Base-by-base conservation (phyloP, 2,113 vertebrate species). In the Bostrychus sinensis region DNA sequence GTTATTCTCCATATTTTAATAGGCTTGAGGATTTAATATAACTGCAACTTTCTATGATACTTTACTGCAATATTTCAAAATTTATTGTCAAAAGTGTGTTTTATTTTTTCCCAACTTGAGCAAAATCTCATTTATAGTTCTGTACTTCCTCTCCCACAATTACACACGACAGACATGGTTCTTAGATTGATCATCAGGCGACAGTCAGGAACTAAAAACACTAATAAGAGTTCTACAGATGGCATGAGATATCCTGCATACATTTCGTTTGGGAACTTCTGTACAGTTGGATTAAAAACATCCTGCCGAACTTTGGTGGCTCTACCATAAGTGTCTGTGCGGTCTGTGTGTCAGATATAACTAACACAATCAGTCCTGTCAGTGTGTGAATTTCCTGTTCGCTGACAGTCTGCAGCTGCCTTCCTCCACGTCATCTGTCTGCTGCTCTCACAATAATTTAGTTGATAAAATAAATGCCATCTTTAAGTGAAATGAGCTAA, bases 351-450 rank as follows among this genome's bases (percentile, higher is more conserved):
- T 50, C 37, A 74, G 56, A 74, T 72, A 81, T 81, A 79, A 85
- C 79, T 74, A 85, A 85, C 72, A 82, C 71, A 62, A 88, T 84
- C 81, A 90, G 75, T 91, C 80, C 72, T 84, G 73, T 84, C 70
- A 67, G 77, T 68, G 73, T 77, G 68, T 70, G 83, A 70, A 82
- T 83, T 89, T 92, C 89, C 89, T 91, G 89, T 63, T 77, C 59
- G 45, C 38, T 90, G 89, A 90, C 91, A 91, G 73, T 72, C 60
- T 87, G 77, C 91, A 91, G 86, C 89, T 92, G 91, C 83, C 74
- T 67, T 79, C 66, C 43, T 61, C 28, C 26, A 69, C 13, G 62
- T 88, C 84, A 88, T 90, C 83, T 73, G 84, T 88, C 85, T 87
- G 55, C n/a, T 17, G 42, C 58, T 59, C n/a, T 12, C 57, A 61